Evolutionary conservation across 2,888 invertebrate genomes (phyloP).

Genomic region (Rhogogaster chlorosoma): DNA sequence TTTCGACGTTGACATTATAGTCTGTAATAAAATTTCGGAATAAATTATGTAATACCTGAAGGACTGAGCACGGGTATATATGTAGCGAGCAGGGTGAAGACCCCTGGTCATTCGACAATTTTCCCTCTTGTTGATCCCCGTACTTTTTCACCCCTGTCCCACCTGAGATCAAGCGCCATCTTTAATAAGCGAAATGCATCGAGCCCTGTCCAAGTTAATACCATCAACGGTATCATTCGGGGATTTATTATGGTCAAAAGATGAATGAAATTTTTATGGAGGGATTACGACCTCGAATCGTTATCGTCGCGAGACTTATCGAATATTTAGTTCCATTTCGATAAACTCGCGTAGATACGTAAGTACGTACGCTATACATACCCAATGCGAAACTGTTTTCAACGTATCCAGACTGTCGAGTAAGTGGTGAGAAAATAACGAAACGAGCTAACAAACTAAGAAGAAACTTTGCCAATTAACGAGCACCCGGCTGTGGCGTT

Average conservation of each 20-base stretch:
- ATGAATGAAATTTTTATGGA: conserved; percentile 36
- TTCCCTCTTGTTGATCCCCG: not conserved
- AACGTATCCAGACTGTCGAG: not conserved
- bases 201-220: conserved; percentile 28
- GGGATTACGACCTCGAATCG: conserved; percentile 20
- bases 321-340: conserved; percentile 3
- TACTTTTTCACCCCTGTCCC: not conserved
- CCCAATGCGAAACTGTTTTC: not conserved
- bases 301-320: not conserved
- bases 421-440: conserved; percentile 30
- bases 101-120: not conserved
- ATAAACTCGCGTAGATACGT: not conserved
- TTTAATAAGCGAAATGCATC: conserved; percentile 40
- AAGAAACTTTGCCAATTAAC: conserved; percentile 42
- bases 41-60: not conserved
- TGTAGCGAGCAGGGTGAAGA: not conserved
- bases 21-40: not conserved
- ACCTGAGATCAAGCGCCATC: conserved; percentile 40
- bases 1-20: not conserved
- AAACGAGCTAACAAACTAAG: conserved; percentile 23
- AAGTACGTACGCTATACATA: not conserved
- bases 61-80: not conserved
- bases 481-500: conserved; percentile 4
- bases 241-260: not conserved
- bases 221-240: conserved; percentile 25